Evolutionary conservation across 2,888 invertebrate species (phyloP), one percentile per base, ranked within the genome.

Genomic region (Diplolepis rosae): DNA sequence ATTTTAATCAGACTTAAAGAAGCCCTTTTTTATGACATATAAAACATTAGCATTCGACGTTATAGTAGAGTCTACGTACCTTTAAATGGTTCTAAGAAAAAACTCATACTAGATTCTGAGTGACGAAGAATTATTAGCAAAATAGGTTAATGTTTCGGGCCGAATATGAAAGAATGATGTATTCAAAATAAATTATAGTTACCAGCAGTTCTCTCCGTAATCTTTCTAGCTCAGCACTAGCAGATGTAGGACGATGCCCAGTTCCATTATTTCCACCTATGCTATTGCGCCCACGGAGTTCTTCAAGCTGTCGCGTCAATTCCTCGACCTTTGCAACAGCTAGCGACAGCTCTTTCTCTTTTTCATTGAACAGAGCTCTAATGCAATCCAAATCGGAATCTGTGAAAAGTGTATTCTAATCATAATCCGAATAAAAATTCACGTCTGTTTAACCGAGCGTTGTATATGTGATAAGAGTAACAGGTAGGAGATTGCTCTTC

Each of bases 281-380:
- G 71, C 78, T 79, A 77, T 87, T 86, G 61, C 84, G 85, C 50
- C 92, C 92, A 72, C 95, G 91, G 80, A 99, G 90, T 85, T 98
- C 97, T 88, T 99, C 98, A 79, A 99, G 91, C 90, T 99, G 98
- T 83, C 95, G 91, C 77, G 97, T 98, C 87, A 99, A 91, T 90
- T 98, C 97, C 87, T 99, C 98, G 86, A 98, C 98, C 90, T 98
- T 97, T 85, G 96, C 96, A 87, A 98, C 98, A n/a, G 98, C 98
- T 92, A 97, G 91, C 70, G 97, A 95, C 75, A 99, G 90, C 90
- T 98, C 98, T 90, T 98, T 98, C 89, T 98, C 98, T 88, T 98
- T 98, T 88, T 98, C 98, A 91, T 96, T 97, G 92, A 98, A 98
- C 73, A 98, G 92, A 77, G 97, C 96, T 85, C 97, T 94, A 89